These are phyloP conservation scores for Tachina lurida DNA, from an alignment of 2,888 invertebrate genomes.

Conservation along the genomic window DNA sequence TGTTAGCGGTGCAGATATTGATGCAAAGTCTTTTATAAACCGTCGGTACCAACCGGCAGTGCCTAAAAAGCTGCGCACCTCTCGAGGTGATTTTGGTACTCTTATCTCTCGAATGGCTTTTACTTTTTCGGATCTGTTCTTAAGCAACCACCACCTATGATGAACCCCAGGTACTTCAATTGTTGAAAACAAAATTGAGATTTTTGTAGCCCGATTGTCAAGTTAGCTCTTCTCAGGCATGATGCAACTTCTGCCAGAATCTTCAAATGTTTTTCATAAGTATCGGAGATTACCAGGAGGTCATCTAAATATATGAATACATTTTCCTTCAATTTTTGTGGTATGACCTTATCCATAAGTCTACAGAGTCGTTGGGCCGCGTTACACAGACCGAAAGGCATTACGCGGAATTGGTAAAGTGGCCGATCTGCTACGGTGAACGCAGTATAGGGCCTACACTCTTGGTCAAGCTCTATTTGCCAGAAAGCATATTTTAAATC, in stretches of 20 bases:
- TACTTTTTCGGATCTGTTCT: not conserved
- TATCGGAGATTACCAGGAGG: conserved; percentile 37
- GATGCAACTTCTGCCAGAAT: conserved; percentile 40
- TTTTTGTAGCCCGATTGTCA: not conserved
- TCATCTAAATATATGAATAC: not conserved
- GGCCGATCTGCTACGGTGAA: not conserved
- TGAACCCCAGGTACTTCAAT: not conserved
- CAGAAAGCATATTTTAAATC: not conserved
- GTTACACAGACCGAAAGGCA: not conserved
- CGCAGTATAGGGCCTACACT: not conserved
- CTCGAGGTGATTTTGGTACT: not conserved
- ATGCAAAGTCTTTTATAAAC: not conserved
- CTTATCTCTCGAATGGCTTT: not conserved
- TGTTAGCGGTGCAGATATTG: not conserved
- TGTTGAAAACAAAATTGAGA: not conserved
- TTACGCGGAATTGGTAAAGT: not conserved
- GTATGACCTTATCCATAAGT: too few species aligned
- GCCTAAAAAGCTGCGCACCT: not conserved
- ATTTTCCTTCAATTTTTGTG: not conserved
- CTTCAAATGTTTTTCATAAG: conserved; percentile 17
- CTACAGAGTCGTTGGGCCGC: not conserved
- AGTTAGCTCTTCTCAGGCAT: not conserved
- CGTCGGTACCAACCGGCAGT: not conserved
- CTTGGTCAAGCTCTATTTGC: not conserved
- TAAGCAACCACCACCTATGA: not conserved